These are phyloP conservation scores for Pedionomus torquatus DNA, from an alignment of 2,113 vertebrate genomes.

Conservation along the genomic window DNA sequence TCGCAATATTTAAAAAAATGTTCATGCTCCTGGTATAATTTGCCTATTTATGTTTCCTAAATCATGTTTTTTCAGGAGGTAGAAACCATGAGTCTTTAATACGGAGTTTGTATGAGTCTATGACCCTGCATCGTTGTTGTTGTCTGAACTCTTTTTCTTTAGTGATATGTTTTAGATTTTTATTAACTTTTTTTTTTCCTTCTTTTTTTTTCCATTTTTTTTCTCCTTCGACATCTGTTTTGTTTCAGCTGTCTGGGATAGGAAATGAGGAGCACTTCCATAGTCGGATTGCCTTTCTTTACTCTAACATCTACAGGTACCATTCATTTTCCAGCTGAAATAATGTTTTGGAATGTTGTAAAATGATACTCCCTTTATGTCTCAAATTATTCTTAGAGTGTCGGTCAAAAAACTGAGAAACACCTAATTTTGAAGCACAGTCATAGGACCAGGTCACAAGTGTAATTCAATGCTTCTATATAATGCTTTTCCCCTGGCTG, in stretches of 20 bases:
- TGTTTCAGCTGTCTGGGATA: conserved; percentile 42
- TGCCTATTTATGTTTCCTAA: neutral
- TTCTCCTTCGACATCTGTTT: conserved; percentile 29
- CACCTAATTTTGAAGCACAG: conserved; percentile 30
- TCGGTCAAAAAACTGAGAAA: conserved; percentile 11
- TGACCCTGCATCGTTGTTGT: neutral
- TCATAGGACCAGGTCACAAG: neutral
- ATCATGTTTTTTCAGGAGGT: neutral
- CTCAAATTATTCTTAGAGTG: conserved; percentile 1
- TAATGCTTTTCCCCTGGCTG: neutral
- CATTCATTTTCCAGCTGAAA: conserved; percentile 37
- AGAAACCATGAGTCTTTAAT: neutral
- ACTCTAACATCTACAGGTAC: neutral
- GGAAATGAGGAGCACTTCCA: conserved; percentile 45
- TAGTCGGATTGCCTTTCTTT: neutral
- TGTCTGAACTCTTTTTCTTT: neutral
- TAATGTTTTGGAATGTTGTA: conserved; percentile 42
- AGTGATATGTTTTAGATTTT: neutral
- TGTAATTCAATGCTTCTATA: conserved; percentile 28
- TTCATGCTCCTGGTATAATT: neutral
- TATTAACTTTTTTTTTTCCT: neutral
- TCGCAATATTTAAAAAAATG: neutral
- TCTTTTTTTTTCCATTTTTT: neutral
- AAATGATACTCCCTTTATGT: conserved; percentile 48
- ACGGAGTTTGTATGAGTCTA: neutral